A percentile compares a stretch with the other conserved stretches of the same genome.
These are phyloP conservation scores for Alouatta palliata DNA, from an alignment of 2,113 vertebrate genomes.

Conservation along the genomic window DNA sequence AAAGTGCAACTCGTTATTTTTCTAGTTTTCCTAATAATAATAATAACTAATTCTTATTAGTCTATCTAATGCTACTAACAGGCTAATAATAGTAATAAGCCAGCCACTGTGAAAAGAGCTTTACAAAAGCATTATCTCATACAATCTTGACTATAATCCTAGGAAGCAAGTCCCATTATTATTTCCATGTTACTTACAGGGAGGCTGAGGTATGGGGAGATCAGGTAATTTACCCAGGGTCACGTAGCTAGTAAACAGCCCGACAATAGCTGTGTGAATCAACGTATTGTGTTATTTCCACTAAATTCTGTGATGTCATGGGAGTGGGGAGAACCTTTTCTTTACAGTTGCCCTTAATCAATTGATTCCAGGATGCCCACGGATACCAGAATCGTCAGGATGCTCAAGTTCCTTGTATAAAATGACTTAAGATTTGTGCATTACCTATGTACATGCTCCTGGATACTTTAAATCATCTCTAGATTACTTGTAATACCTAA, in stretches of 20 bases:
- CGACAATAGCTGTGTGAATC: background rate
- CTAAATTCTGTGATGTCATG: background rate
- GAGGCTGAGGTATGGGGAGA: background rate
- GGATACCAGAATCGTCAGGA: background rate
- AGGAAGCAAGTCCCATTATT: background rate
- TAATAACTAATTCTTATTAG: background rate
- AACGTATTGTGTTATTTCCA: background rate
- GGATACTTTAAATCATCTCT: background rate
- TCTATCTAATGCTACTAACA: constrained; percentile 21
- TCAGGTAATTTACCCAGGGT: background rate
- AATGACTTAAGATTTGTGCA: background rate
- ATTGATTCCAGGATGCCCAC: background rate
- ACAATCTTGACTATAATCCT: background rate
- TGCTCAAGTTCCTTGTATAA: background rate
- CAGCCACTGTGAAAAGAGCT: background rate
- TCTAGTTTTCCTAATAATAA: background rate
- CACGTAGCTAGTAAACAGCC: background rate
- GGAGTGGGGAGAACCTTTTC: background rate
- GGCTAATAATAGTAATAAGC: background rate
- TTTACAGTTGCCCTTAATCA: background rate
- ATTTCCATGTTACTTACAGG: background rate
- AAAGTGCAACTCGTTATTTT: constrained; percentile 31
- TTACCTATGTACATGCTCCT: background rate
- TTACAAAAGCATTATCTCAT: background rate
- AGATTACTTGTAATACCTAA: background rate